Percentiles rank a stretch among this genome's conserved stretches.
These are phyloP conservation scores for Rotaria macrura DNA, from an alignment of 2,888 invertebrate genomes.

Conservation along the genomic window DNA sequence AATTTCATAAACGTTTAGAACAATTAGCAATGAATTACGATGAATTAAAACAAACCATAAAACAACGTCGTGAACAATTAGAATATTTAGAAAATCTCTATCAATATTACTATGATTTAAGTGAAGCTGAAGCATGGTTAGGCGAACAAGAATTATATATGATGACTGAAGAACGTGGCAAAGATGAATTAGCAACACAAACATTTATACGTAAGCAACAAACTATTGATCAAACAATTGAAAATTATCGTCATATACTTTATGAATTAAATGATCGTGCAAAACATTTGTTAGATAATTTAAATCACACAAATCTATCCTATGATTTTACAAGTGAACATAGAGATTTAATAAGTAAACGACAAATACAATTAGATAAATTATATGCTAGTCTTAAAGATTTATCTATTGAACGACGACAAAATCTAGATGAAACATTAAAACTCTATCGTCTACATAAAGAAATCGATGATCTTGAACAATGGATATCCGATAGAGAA, in stretches of 20 bases:
- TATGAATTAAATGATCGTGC: background rate
- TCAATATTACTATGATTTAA: conserved; percentile 95
- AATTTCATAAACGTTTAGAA: conserved; percentile 75
- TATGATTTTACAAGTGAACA: background rate
- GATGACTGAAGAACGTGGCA: conserved; percentile 76
- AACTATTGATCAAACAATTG: background rate
- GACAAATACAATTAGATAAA: conserved; percentile 70
- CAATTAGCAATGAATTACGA: conserved; percentile 84
- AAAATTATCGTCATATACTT: background rate
- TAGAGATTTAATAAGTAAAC: conserved; percentile 22
- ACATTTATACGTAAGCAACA: conserved; percentile 20
- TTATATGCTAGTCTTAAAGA: conserved; percentile 95
- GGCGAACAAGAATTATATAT: conserved; percentile 98
- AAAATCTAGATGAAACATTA: conserved; percentile 78
- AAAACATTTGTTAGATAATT: background rate
- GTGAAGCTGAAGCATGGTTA: conserved; percentile 99
- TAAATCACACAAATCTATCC: background rate
- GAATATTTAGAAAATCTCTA: conserved; percentile 79
- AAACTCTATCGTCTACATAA: conserved; percentile 87
- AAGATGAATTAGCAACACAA: conserved; percentile 13
- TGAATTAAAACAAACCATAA: conserved; percentile 84
- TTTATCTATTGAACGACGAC: conserved; percentile 82
- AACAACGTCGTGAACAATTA: conserved; percentile 72
- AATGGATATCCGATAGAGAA: conserved; percentile 97
- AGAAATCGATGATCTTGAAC: conserved; percentile 94